phyloP scores from a whole-genome alignment of 2,888 invertebrate genomes.

The Spodoptera picta region DNA sequence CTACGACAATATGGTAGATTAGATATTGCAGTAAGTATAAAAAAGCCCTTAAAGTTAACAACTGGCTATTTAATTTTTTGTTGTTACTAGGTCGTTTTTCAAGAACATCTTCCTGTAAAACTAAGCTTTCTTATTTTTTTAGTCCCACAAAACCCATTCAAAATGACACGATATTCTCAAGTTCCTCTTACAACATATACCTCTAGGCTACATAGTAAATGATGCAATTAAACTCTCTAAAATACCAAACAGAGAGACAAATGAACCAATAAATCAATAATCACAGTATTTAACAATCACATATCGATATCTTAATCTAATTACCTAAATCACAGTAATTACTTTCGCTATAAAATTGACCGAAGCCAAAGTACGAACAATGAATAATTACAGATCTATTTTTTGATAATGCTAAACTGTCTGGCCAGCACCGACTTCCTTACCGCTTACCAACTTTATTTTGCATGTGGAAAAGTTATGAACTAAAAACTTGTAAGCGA shows the following conservation, averaged over 20 bases:
- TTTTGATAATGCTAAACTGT: constrained; percentile 59
- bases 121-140: too few relatives aligned
- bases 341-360: constrained; percentile 58
- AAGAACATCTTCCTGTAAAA: too few relatives aligned
- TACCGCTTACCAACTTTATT: constrained; percentile 38
- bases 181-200: constrained; percentile 15
- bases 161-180: constrained; percentile 14
- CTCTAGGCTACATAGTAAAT: constrained; percentile 27
- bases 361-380: constrained; percentile 51
- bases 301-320: constrained; percentile 61
- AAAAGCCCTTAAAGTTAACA: too few relatives aligned
- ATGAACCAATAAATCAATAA: constrained; percentile 57
- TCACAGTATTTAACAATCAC: constrained; percentile 52
- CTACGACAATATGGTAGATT: too few relatives aligned
- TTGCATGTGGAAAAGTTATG: constrained; percentile 15
- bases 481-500: constrained; percentile 14
- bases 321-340: constrained; percentile 63
- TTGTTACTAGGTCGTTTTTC: too few relatives aligned
- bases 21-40: too few relatives aligned
- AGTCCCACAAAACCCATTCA: neutral
- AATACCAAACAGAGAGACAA: constrained; percentile 35
- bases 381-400: constrained; percentile 63
- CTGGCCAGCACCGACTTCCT: constrained; percentile 52
- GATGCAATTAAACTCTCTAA: constrained; percentile 40
- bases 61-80: too few relatives aligned